Evolutionary conservation across 2,797 vertebrate genomes (phyloP), one percentile per base, ranked within the genome.

Genomic region (Macropodus opercularis): DNA sequence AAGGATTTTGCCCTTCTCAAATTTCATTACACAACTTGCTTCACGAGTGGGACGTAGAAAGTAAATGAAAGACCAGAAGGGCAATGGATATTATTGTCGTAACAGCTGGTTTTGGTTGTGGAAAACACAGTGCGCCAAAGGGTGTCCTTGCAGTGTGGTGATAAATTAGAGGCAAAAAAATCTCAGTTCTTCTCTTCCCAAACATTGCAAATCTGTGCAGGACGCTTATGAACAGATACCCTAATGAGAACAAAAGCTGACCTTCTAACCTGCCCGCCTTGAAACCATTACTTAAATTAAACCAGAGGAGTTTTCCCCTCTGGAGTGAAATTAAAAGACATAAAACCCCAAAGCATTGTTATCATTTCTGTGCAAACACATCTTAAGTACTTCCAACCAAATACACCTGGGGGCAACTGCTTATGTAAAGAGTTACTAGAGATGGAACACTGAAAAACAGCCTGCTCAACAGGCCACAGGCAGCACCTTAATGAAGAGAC

Each of bases 401-500:
- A 84, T 72, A 71, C 61, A 79, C 86, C 79, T 31, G 59, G 72
- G 85, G 87, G 78, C 78, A 84, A 61, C 60, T 65, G 75, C 72
- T 69, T 87, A 86, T 77, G 75, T 84, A 86, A 83, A 78, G 67
- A 79, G 53, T 75, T 74, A 70, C 67, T 53, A 47, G 50, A 79
- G 49, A 80, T 52, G 46, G 44, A 52, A 54, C 77, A 80, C 85
- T 75, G 86, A 85, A 89, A 62, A 75, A 72, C 46, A 51, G 60
- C 81, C 51, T 66, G 40, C 71, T 84, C 77, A 73, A 85, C 63
- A 64, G 72, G 87, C 84, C 63, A 89, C 70, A 59, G 79, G 81
- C 77, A 76, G 71, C 24, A 79, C 67, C 75, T 81, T 90, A 91
- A 91, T 85, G 87, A 90, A 90, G 82, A 81, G 50, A 69, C 67